Evolutionary conservation across 2,113 vertebrate genomes (phyloP).

Genomic region (Verasper variegatus): DNA sequence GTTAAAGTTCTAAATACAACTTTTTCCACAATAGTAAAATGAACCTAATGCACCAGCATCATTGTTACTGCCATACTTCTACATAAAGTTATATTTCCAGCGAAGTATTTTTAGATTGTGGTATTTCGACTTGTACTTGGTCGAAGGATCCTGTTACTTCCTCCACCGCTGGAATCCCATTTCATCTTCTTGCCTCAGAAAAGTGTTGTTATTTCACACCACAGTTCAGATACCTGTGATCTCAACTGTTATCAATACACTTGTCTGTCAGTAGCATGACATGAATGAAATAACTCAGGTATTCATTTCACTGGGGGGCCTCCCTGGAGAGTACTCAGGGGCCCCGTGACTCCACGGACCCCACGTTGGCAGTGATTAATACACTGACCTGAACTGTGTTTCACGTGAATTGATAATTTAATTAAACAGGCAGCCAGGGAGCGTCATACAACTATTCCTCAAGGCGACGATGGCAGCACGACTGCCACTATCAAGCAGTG

Average conservation of each 20-base stretch:
- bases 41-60: background rate
- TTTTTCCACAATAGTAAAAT: background rate
- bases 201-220: slow-evolving; percentile 1
- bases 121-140: background rate
- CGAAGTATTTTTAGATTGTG: background rate
- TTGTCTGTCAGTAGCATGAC: background rate
- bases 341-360: slow-evolving; percentile 2
- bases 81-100: background rate
- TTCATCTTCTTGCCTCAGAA: slow-evolving; percentile 1
- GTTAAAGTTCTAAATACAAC: no score
- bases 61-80: background rate
- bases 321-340: background rate
- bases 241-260: background rate
- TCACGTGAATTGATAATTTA: slow-evolving; percentile 63
- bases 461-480: slow-evolving; percentile 34
- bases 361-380: slow-evolving; percentile 47
- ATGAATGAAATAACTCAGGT: background rate
- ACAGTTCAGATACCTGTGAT: slow-evolving; percentile 10
- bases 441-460: slow-evolving; percentile 39
- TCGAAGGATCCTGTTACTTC: background rate
- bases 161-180: background rate
- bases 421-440: slow-evolving; percentile 49
- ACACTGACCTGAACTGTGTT: slow-evolving; percentile 47
- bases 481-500: background rate
- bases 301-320: background rate